Evolutionary conservation across 2,797 vertebrate genomes (phyloP), one percentile per base, ranked within the genome.

Genomic region (Pogonophryne albipinna): DNA sequence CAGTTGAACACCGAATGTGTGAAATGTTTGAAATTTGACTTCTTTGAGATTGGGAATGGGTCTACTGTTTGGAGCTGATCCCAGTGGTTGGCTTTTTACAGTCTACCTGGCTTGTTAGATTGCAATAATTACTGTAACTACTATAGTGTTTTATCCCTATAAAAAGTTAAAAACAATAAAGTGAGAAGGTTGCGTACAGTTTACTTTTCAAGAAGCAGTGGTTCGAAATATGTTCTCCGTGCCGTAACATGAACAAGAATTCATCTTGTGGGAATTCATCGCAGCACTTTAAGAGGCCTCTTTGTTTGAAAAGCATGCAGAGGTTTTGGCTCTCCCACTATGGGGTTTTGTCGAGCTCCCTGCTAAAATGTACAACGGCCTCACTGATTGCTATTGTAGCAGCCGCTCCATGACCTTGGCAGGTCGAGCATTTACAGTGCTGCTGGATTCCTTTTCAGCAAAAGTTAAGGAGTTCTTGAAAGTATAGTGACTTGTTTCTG

Each of bases 331-430:
- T 75, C 59, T 80, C 79, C 55, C 56, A 1, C 55, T 17, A 0
- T 72, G 61, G 46, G 62, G 79, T 77, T 80, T 74, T 76, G 23
- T 79, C 74, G 71, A 60, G 65, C 74, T 61, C 70, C 19, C 53
- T 84, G 56, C 57, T 76, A 44, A 83, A 86, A 87, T 42, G 49
- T 59, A 88, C 79, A 91, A 83, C 75, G 79, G 83, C 64, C 60
- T 76, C 52, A 61, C 84, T 85, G 87, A 87, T 82, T 86, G 82
- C 80, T 75, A 49, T 84, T 79, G 76, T 63, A 69, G 50, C 61
- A 60, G 71, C 59, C 50, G 62, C 64, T 63, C 57, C 15, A 10
- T 80, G 84, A 87, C 82, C 72, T 17, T 23, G 20, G 57, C 75
- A 61, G 58, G 59, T 10, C 14, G 52, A 70, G 75, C 59, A 1